These are phyloP conservation scores for Xyrauchen texanus DNA, from an alignment of 2,113 vertebrate species.

Conservation along the genomic window DNA sequence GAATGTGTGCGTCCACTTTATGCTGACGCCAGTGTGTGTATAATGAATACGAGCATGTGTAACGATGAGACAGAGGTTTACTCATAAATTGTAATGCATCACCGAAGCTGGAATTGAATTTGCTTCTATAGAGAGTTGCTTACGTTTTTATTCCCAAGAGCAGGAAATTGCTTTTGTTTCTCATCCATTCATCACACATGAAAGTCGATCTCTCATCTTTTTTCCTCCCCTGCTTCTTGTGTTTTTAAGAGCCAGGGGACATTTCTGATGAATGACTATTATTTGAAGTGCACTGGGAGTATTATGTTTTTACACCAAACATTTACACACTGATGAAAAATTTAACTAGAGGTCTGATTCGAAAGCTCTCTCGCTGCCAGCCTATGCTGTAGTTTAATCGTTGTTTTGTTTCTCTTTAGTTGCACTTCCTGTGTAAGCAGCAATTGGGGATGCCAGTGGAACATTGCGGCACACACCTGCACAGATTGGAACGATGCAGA, in stretches of 20 bases:
- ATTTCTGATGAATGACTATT: constrained; percentile 75
- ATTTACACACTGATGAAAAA: constrained; percentile 45
- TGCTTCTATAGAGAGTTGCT: constrained; percentile 57
- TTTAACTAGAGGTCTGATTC: constrained; percentile 29
- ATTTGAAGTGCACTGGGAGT: constrained; percentile 66
- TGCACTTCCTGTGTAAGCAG: constrained; percentile 89
- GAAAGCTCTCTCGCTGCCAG: not conserved
- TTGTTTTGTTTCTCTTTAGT: constrained; percentile 64
- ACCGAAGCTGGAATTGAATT: constrained; percentile 64
- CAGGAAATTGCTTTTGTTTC: constrained; percentile 77
- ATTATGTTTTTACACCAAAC: constrained; percentile 70
- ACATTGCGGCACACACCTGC: constrained; percentile 79
- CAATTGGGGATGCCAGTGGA: constrained; percentile 91
- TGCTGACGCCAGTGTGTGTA: constrained; percentile 43
- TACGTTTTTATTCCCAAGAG: constrained; percentile 57
- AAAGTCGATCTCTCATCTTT: constrained; percentile 68
- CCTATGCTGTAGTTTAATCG: constrained; percentile 19
- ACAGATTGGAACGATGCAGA: constrained; percentile 73
- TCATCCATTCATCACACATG: constrained; percentile 78
- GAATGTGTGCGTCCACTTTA: constrained; percentile 21
- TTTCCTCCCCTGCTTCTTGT: constrained; percentile 29
- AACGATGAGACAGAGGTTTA: constrained; percentile 60
- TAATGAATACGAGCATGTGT: constrained; percentile 51
- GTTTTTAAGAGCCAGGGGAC: constrained; percentile 60
- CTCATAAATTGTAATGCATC: constrained; percentile 74